Percentiles rank a stretch among this genome's conserved stretches.
phyloP scores from a whole-genome alignment of 2,888 invertebrate genomes.

The Meiosimyza platycephala region DNA sequence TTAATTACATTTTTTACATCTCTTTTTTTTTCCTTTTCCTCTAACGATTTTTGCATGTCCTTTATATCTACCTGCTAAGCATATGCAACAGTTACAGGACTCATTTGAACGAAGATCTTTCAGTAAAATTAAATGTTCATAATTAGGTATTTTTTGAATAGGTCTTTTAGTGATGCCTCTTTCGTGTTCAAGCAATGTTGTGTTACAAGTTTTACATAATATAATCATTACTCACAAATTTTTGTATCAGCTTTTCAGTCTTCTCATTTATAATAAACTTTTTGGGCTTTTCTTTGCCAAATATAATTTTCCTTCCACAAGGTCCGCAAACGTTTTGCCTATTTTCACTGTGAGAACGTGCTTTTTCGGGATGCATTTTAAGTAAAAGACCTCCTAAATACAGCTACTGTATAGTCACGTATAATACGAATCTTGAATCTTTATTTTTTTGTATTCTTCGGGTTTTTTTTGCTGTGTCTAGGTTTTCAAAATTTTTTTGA shows the following conservation, averaged over 20 bases:
- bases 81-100: not conserved
- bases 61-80: not conserved
- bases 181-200: not conserved
- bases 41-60: not conserved
- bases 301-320: too few species aligned
- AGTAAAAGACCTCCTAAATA: too few species aligned
- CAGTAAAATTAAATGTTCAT: not conserved
- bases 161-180: not conserved
- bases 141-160: not conserved
- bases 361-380: too few species aligned
- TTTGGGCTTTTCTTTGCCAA: too few species aligned
- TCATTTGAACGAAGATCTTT: not conserved
- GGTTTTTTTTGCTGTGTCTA: too few species aligned
- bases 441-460: too few species aligned
- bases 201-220: conserved; percentile 2
- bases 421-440: too few species aligned
- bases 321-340: too few species aligned
- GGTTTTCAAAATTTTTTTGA: too few species aligned
- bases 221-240: not conserved
- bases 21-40: not conserved
- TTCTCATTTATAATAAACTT: not conserved
- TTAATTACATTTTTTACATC: not conserved
- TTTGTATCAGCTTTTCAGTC: not conserved
- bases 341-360: too few species aligned
- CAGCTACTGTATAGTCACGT: too few species aligned